phyloP scores from a whole-genome alignment of 1,140 invertebrate genomes.

The Rhyzopertha dominica region DNA sequence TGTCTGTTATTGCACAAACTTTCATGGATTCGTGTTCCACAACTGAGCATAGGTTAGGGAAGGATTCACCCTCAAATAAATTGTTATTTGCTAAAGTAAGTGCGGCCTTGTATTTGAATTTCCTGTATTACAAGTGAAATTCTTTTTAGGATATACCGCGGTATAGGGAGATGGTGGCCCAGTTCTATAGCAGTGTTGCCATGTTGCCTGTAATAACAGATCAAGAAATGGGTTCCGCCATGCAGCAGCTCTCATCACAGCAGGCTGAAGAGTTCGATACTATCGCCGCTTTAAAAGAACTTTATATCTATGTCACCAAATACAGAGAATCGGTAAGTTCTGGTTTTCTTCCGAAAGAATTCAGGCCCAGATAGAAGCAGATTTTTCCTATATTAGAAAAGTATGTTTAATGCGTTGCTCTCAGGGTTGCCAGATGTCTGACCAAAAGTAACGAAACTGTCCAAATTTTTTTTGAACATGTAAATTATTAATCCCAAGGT shows the following conservation, averaged over 20 bases:
- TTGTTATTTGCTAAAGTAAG: constrained; percentile 81
- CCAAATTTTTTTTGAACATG: no score
- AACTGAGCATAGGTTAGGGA: constrained; percentile 80
- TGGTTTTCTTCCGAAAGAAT: constrained; percentile 15
- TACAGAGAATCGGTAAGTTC: constrained; percentile 82
- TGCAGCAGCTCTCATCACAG: constrained; percentile 84
- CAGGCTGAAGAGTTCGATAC: constrained; percentile 87
- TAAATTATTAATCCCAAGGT: no score
- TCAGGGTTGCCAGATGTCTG: no score
- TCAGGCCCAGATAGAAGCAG: no score
- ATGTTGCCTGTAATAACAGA: constrained; percentile 82
- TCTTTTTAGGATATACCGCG: constrained; percentile 70
- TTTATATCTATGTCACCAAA: constrained; percentile 91
- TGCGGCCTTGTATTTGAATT: constrained; percentile 10
- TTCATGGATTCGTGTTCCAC: constrained; percentile 94
- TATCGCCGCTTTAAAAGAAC: constrained; percentile 84
- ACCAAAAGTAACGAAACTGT: no score
- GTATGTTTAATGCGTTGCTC: no score
- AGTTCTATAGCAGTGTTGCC: constrained; percentile 82
- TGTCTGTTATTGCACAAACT: constrained; percentile 93
- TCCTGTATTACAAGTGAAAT: constrained; percentile 14
- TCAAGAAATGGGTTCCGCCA: constrained; percentile 85
- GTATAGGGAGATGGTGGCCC: constrained; percentile 80
- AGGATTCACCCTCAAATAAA: constrained; percentile 94
- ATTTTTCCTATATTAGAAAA: no score